A percentile compares a stretch with the other conserved stretches of the same genome.
These are phyloP conservation scores for Catagonus wagneri DNA, from an alignment of 2,113 vertebrate species.

Conservation along the genomic window DNA sequence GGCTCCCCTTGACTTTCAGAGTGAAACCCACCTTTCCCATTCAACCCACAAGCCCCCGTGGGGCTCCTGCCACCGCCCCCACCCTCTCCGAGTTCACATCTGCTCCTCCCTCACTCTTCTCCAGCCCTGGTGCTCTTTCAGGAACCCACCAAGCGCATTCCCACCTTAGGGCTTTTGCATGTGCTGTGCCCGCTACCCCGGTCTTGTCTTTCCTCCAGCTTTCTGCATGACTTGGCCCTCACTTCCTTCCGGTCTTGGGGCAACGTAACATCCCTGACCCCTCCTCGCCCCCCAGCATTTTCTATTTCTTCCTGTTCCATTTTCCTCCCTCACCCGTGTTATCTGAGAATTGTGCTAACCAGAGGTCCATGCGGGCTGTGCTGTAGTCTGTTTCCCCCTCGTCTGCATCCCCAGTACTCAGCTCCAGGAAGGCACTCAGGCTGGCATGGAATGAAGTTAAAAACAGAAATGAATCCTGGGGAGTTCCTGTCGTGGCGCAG, in stretches of 20 bases:
- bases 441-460: not conserved
- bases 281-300: not conserved
- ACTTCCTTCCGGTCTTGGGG: not conserved
- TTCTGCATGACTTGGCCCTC: not conserved
- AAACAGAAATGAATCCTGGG: not conserved
- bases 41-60: not conserved
- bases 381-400: not conserved
- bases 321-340: not conserved
- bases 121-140: not conserved
- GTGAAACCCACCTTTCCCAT: not conserved
- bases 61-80: not conserved
- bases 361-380: not conserved
- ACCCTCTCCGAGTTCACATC: not conserved
- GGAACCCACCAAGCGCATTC: too few relatives aligned
- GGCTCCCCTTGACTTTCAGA: not conserved
- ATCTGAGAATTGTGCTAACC: not conserved
- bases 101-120: not conserved
- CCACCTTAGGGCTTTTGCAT: not conserved
- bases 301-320: not conserved
- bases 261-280: not conserved
- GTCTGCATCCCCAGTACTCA: not conserved
- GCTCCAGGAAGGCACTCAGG: not conserved
- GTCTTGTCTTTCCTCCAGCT: not conserved
- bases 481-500: not conserved
- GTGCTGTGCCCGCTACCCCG: accelerated